Evolutionary conservation across 2,797 vertebrate species (phyloP).

Genomic region (Miichthys miiuy): DNA sequence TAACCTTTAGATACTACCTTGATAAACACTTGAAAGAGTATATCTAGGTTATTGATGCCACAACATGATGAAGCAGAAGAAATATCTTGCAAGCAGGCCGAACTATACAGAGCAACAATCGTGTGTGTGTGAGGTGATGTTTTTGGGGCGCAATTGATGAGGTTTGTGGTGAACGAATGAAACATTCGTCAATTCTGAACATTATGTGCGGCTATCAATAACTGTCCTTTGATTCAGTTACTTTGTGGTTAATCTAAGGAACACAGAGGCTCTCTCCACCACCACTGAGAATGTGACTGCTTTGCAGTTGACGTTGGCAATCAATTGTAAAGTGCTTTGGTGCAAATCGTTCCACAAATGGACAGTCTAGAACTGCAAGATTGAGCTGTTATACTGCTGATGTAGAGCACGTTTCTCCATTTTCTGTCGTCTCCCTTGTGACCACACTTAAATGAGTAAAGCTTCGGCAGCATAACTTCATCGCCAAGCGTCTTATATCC

Average conservation of each 20-base stretch:
- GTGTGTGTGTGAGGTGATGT: not conserved
- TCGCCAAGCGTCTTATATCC: too few relatives aligned
- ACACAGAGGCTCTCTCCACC: slow-evolving; percentile 17
- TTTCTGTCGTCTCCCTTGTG: slow-evolving; percentile 30
- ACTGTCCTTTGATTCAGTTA: not conserved
- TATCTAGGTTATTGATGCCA: too few relatives aligned
- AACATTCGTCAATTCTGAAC: not conserved
- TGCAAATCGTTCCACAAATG: slow-evolving; percentile 53
- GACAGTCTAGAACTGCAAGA: slow-evolving; percentile 49
- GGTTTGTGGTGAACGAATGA: not conserved
- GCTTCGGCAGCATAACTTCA: not conserved
- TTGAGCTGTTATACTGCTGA: slow-evolving; percentile 65
- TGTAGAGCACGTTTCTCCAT: slow-evolving; percentile 39
- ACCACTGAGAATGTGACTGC: slow-evolving; percentile 16
- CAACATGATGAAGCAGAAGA: not conserved
- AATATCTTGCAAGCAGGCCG: not conserved
- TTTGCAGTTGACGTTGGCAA: slow-evolving; percentile 46
- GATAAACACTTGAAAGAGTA: too few relatives aligned
- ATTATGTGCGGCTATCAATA: slow-evolving; percentile 6
- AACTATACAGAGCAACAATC: not conserved
- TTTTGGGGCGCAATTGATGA: not conserved
- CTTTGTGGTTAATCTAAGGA: slow-evolving; percentile 12
- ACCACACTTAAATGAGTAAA: slow-evolving; percentile 23
- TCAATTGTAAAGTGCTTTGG: slow-evolving; percentile 72
- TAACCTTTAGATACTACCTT: not conserved